These are phyloP conservation scores for Glaucidium brasilianum DNA, from an alignment of 2,113 vertebrate genomes.

Conservation along the genomic window DNA sequence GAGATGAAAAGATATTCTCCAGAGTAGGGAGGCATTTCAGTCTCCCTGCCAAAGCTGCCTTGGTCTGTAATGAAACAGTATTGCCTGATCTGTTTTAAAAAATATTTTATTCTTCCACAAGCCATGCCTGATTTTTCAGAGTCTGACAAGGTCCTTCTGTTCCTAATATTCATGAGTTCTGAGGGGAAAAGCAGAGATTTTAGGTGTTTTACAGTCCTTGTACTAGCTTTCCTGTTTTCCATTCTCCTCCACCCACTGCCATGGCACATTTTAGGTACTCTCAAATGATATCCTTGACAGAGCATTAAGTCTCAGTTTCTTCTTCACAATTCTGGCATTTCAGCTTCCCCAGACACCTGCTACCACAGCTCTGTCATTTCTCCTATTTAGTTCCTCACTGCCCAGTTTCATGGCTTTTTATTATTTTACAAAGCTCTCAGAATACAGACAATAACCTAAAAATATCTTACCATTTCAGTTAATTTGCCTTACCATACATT, in stretches of 20 bases:
- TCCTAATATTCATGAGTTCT: not conserved
- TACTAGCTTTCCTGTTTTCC: not conserved
- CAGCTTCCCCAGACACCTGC: slow-evolving; percentile 35
- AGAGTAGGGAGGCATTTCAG: not conserved
- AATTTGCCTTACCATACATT: not conserved
- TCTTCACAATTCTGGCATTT: slow-evolving; percentile 7
- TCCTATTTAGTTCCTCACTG: slow-evolving; percentile 54
- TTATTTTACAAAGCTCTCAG: not conserved
- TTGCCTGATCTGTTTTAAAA: not conserved
- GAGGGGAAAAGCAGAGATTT: not conserved
- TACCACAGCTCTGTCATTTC: slow-evolving; percentile 48
- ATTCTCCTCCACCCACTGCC: not conserved
- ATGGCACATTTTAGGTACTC: not conserved
- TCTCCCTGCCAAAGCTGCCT: not conserved
- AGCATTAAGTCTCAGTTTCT: not conserved
- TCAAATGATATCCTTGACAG: slow-evolving; percentile 5
- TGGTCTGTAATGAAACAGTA: not conserved
- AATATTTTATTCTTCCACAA: not conserved
- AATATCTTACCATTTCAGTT: not conserved
- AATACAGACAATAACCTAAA: not conserved
- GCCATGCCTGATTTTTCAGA: not conserved
- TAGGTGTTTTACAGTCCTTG: not conserved
- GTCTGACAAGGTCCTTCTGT: not conserved
- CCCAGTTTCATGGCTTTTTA: slow-evolving; percentile 44
- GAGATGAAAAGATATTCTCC: not conserved